Evolutionary conservation across 2,797 vertebrate genomes (phyloP).

Genomic region (Percopsis omiscomaycus): DNA sequence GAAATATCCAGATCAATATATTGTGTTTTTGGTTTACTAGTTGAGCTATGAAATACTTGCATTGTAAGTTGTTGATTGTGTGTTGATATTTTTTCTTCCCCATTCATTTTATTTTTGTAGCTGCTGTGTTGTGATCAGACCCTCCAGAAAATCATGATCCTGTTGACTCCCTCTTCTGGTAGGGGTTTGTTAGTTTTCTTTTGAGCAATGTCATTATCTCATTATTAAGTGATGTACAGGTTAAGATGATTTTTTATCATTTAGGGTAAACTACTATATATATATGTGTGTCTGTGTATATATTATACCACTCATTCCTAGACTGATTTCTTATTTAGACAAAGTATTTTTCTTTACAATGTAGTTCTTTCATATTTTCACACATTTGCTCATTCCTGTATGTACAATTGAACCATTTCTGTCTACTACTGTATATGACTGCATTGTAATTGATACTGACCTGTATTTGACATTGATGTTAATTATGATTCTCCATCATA

Average conservation of each 20-base stretch:
- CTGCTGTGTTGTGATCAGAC: conserved; percentile 51
- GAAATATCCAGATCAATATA: too few relatives aligned
- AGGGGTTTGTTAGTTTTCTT: conserved; percentile 46
- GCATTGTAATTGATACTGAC: neutral
- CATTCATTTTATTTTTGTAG: conserved; percentile 45
- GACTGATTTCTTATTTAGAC: too few relatives aligned
- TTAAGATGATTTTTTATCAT: too few relatives aligned
- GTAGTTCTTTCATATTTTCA: neutral
- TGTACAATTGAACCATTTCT: too few relatives aligned
- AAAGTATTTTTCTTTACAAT: too few relatives aligned
- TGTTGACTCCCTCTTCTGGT: conserved; percentile 76
- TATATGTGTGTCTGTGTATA: too few relatives aligned
- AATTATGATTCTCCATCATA: neutral
- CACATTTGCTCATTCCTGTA: too few relatives aligned
- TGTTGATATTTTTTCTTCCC: neutral
- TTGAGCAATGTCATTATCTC: neutral
- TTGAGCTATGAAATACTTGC: neutral
- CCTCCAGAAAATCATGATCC: conserved; percentile 73
- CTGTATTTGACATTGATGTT: neutral
- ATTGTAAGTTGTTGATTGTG: neutral
- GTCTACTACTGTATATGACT: too few relatives aligned
- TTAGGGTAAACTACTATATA: too few relatives aligned
- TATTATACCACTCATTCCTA: too few relatives aligned
- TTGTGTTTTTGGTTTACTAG: too few relatives aligned
- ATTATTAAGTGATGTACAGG: too few relatives aligned